Evolutionary conservation across 2,113 vertebrate species (phyloP).

Genomic region (Aegypius monachus): DNA sequence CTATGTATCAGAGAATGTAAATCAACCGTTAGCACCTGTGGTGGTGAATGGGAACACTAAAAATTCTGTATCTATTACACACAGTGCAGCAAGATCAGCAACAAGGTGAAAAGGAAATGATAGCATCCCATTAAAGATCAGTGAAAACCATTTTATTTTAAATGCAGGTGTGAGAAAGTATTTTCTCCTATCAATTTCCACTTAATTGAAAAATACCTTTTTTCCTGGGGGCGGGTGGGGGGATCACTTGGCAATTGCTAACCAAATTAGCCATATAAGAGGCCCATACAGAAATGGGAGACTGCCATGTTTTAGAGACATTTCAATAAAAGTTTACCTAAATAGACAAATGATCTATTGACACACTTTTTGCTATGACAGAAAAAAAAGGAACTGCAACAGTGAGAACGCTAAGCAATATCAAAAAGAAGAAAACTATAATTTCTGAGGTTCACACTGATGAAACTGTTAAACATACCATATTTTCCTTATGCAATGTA

Average conservation of each 20-base stretch:
- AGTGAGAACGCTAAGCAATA: background rate
- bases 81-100: background rate
- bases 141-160: background rate
- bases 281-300: background rate
- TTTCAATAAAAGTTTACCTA: background rate
- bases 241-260: background rate
- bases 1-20: background rate
- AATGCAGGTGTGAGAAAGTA: background rate
- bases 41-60: background rate
- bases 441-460: background rate
- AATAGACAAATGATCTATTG: background rate
- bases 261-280: background rate
- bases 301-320: background rate
- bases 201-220: background rate
- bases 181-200: background rate
- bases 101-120: background rate
- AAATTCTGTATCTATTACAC: background rate
- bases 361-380: background rate
- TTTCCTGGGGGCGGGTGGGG: background rate
- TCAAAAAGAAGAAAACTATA: background rate
- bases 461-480: background rate
- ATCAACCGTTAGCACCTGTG: background rate
- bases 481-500: background rate
- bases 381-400: background rate
- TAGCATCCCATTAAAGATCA: background rate